Conservation (phyloP, 2,113 vertebrate species). For the Lanius ludovicianus region DNA sequence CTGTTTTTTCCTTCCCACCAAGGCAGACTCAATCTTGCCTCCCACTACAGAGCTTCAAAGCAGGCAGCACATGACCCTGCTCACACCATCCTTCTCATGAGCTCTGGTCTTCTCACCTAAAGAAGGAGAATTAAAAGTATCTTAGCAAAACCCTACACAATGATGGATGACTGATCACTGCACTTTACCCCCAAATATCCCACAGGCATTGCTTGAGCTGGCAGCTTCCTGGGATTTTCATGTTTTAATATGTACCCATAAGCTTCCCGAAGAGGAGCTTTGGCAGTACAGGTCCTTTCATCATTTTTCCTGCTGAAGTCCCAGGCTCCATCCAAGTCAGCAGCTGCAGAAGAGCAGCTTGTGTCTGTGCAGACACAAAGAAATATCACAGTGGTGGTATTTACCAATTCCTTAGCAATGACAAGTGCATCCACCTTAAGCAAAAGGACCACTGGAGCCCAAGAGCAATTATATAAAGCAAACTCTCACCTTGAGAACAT, state of each 20-base stretch:
- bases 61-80: background rate
- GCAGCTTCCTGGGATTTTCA: background rate
- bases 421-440: background rate
- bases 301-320: background rate
- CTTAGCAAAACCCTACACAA: background rate
- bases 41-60: background rate
- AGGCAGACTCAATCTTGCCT: background rate
- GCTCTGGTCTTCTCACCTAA: background rate
- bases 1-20: background rate
- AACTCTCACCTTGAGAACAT: background rate
- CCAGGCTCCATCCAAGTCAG: background rate
- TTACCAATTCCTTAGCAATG: background rate
- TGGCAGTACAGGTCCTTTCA: background rate
- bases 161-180: background rate
- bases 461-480: background rate
- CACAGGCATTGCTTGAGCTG: background rate
- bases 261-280: background rate
- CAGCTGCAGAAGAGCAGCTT: background rate
- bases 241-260: background rate
- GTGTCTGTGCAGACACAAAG: background rate
- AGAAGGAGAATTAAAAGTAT: background rate
- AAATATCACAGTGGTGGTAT: background rate
- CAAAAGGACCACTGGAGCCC: background rate
- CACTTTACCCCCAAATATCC: background rate
- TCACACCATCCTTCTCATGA: rapidly evolving